phyloP scores from a whole-genome alignment of 53 echinoderm and acorn worm species.

The Henricia sp. region DNA sequence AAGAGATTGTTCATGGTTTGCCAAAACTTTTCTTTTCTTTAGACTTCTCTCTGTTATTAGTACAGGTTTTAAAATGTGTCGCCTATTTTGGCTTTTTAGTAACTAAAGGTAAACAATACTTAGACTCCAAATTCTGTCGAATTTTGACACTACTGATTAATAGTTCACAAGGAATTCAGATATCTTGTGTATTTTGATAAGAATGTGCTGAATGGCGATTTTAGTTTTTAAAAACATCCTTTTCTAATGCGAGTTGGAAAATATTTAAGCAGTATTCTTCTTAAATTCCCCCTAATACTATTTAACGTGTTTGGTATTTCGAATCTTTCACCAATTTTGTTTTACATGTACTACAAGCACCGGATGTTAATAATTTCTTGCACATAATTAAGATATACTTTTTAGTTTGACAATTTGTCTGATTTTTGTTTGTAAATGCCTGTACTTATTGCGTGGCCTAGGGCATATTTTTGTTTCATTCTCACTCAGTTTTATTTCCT shows the following conservation, averaged over 20 bases:
- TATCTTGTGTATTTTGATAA: not conserved
- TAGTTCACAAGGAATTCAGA: not conserved
- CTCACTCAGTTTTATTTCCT: conserved; percentile 45
- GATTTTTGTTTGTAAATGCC: conserved; percentile 49
- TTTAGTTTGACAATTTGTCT: not conserved
- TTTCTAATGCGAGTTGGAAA: no score
- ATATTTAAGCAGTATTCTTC: no score
- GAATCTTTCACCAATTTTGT: conserved; percentile 39
- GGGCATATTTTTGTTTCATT: conserved; percentile 10
- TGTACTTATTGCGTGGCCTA: conserved; percentile 56
- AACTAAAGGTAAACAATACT: no score
- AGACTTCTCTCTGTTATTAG: no score
- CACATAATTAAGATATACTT: not conserved
- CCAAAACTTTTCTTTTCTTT: no score
- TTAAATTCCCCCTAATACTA: not conserved
- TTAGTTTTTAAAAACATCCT: not conserved
- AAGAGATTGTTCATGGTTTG: no score
- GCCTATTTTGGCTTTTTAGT: no score
- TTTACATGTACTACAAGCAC: conserved; percentile 52
- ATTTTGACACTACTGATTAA: no score
- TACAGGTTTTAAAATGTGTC: no score
- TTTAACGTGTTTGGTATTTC: not conserved
- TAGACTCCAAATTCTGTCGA: no score
- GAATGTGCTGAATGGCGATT: conserved; percentile 17
- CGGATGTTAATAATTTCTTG: conserved; percentile 38